Evolutionary conservation across 2,888 invertebrate species (phyloP).

Genomic region (Drosophila maculinotata): DNA sequence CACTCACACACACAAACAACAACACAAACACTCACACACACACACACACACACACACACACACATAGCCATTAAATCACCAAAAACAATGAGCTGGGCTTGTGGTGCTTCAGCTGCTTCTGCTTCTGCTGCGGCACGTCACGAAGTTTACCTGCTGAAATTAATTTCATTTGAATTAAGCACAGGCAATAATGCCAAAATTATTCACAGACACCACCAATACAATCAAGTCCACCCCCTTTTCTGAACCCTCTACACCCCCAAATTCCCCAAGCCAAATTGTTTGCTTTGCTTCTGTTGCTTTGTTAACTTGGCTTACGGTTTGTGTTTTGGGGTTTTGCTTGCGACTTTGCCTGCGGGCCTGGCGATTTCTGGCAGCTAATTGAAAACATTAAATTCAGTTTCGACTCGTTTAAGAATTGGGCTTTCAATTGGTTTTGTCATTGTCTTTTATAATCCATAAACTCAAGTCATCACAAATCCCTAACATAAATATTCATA

Average conservation of each 20-base stretch:
- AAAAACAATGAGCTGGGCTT: slow-evolving; percentile 74
- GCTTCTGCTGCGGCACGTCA: slow-evolving; percentile 51
- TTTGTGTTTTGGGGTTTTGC: slow-evolving; percentile 23
- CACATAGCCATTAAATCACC: slow-evolving; percentile 72
- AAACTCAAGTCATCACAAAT: slow-evolving; percentile 3
- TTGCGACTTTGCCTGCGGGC: slow-evolving; percentile 19
- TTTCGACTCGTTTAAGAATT: slow-evolving; percentile 26
- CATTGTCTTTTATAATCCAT: slow-evolving; percentile 23
- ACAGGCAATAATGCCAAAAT: slow-evolving; percentile 79
- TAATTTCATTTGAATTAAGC: slow-evolving; percentile 80
- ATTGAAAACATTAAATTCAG: slow-evolving; percentile 78
- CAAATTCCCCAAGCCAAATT: slow-evolving; percentile 52
- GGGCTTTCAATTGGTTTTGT: slow-evolving; percentile 6
- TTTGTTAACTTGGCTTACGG: slow-evolving; percentile 53
- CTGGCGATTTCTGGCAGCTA: slow-evolving; percentile 67
- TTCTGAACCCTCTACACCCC: slow-evolving; percentile 4
- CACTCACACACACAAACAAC: slow-evolving; percentile 16
- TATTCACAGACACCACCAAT: slow-evolving; percentile 78
- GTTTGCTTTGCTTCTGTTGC: slow-evolving; percentile 55
- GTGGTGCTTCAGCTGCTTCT: slow-evolving; percentile 15
- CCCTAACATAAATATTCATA: slow-evolving; percentile 52
- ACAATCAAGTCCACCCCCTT: slow-evolving; percentile 40
- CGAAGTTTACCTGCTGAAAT: slow-evolving; percentile 77
- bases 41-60: slow-evolving; percentile 14
- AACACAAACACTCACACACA: slow-evolving; percentile 18